Percentiles rank a stretch among this genome's conserved stretches.
Conservation (phyloP, 2,797 vertebrate species). For the Phataginus tetradactyla region DNA sequence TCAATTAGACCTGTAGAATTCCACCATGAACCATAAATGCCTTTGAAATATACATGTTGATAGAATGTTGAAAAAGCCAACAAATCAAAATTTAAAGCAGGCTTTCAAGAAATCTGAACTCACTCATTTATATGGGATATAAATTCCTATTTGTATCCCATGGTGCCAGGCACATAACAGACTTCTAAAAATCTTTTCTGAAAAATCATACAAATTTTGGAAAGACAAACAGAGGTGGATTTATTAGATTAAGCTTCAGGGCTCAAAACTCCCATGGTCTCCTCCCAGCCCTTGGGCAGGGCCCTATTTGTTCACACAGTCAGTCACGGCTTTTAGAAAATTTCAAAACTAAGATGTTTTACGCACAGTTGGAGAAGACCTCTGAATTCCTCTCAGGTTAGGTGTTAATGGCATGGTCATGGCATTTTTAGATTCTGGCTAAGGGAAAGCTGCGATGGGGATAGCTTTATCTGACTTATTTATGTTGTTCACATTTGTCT, state of each 20-base stretch:
- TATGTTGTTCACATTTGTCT: not conserved
- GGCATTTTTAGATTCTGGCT: not conserved
- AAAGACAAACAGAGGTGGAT: not conserved
- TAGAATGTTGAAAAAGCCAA: not conserved
- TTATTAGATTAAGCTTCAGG: not conserved
- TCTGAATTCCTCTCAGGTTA: not conserved
- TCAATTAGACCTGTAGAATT: not conserved
- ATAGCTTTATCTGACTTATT: not conserved
- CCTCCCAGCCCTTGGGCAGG: not conserved
- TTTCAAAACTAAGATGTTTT: not conserved
- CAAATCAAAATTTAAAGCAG: not conserved
- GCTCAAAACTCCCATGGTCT: not conserved
- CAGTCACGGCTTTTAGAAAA: not conserved
- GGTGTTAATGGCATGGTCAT: not conserved
- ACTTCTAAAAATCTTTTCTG: not conserved
- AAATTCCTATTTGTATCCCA: not conserved
- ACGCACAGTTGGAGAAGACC: not conserved
- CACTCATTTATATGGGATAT: not conserved
- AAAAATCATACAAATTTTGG: not conserved
- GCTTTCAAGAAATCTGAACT: not conserved
- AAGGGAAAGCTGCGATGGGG: not conserved
- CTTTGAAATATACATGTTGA: not conserved
- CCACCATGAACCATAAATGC: not conserved
- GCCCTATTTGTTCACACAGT: not conserved
- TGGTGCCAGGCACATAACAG: not conserved